These are phyloP conservation scores for Drosophila tropicalis DNA, from an alignment of 1,140 invertebrate species.

Conservation along the genomic window DNA sequence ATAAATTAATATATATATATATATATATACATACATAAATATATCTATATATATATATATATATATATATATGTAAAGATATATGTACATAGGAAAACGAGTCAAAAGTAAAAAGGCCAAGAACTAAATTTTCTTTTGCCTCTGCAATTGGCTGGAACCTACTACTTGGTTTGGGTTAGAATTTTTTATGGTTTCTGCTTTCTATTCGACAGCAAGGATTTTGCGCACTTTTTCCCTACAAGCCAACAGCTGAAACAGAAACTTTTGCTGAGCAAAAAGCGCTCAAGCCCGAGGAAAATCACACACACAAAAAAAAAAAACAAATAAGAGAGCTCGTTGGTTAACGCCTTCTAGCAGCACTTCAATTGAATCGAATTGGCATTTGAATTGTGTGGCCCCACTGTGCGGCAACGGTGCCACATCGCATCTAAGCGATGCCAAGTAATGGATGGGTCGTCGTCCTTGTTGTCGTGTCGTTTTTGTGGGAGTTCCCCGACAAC, in stretches of 20 bases:
- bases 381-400: constrained; percentile 44
- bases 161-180: constrained; percentile 35
- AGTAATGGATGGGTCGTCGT: constrained; percentile 24
- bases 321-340: constrained; percentile 61
- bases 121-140: constrained; percentile 16
- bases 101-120: neutral
- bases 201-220: constrained; percentile 76
- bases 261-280: constrained; percentile 35
- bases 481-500: constrained; percentile 64
- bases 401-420: constrained; percentile 57
- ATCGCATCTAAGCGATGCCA: constrained; percentile 57
- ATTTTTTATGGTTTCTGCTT: constrained; percentile 31
- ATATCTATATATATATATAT: constrained; percentile 15
- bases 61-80: constrained; percentile 15
- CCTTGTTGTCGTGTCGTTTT: constrained; percentile 34
- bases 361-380: constrained; percentile 56
- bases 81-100: constrained; percentile 30
- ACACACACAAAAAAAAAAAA: constrained; percentile 19
- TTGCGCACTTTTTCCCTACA: constrained; percentile 70
- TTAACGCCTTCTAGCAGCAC: constrained; percentile 74
- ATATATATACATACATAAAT: constrained; percentile 25
- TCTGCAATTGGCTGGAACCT: constrained; percentile 64
- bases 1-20: constrained; percentile 24
- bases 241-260: neutral
- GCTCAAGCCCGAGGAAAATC: constrained; percentile 55